Conservation (phyloP, 2,113 vertebrate species). For the Hippocampus barbouri region DNA sequence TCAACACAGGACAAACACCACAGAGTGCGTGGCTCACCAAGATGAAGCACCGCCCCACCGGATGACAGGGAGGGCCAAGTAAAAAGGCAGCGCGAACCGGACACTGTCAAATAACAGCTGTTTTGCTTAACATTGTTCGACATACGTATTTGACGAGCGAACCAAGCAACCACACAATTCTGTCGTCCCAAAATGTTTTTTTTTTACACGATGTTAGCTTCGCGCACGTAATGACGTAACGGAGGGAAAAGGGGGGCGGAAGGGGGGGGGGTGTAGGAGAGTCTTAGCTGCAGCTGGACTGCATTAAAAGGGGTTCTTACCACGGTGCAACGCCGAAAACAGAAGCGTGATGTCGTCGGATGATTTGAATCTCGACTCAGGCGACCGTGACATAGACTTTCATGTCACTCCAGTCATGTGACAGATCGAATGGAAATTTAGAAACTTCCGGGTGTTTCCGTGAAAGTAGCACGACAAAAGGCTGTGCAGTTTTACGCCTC, state of each 20-base stretch:
- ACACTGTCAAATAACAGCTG: background rate
- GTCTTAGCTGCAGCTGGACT: background rate
- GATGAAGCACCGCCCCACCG: slow-evolving; percentile 46
- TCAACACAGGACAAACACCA: slow-evolving; percentile 49
- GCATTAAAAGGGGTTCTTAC: slow-evolving; percentile 19
- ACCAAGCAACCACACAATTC: background rate
- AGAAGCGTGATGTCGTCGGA: background rate
- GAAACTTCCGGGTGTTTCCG: slow-evolving; percentile 59
- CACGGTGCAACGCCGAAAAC: background rate
- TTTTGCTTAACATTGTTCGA: background rate
- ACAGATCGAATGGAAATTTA: slow-evolving; percentile 24
- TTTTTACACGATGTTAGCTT: slow-evolving; percentile 14
- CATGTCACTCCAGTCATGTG: slow-evolving; percentile 29
- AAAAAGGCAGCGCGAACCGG: background rate
- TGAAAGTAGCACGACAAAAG: slow-evolving; percentile 21
- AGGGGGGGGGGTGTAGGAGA: background rate
- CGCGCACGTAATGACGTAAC: background rate
- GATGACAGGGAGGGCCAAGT: slow-evolving; percentile 19
- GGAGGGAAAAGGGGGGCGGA: background rate
- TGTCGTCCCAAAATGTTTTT: slow-evolving; percentile 8
- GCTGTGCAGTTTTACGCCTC: background rate
- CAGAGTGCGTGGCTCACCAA: slow-evolving; percentile 35
- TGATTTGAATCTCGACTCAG: slow-evolving; percentile 1
- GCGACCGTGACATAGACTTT: background rate
- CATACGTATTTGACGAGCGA: background rate